Conservation (phyloP, 1,140 invertebrate genomes). For the Drosophila nigrodunni region DNA sequence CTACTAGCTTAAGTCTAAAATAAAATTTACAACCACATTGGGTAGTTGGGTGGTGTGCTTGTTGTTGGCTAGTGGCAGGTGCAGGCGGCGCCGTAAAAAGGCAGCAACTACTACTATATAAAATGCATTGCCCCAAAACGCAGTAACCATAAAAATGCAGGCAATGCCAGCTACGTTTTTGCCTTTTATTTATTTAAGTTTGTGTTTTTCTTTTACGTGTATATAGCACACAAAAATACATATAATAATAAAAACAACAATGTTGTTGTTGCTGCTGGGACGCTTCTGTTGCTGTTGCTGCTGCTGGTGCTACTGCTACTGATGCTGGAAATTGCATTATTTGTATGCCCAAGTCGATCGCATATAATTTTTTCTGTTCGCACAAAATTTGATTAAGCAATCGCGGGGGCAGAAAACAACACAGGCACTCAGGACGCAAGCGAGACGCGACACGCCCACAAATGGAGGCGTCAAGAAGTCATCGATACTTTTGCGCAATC, state of each 20-base stretch:
- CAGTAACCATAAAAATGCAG: slow-evolving; percentile 70
- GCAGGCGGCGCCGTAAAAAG: slow-evolving; percentile 51
- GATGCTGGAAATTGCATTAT: slow-evolving; percentile 73
- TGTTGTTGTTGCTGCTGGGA: slow-evolving; percentile 40
- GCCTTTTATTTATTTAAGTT: slow-evolving; percentile 62
- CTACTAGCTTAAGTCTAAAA: slow-evolving; percentile 48
- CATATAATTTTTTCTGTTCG: slow-evolving; percentile 47
- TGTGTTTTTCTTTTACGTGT: slow-evolving; percentile 20
- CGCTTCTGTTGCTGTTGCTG: slow-evolving; percentile 1
- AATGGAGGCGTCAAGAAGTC: slow-evolving; percentile 63
- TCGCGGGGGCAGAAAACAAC: slow-evolving; percentile 16
- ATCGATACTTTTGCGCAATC: slow-evolving; percentile 83
- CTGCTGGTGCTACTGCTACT: slow-evolving; percentile 17
- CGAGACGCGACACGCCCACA: slow-evolving; percentile 28
- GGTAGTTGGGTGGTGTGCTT: slow-evolving; percentile 10
- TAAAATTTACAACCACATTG: slow-evolving; percentile 66
- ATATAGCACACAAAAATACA: slow-evolving; percentile 23
- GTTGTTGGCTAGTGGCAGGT: slow-evolving; percentile 36
- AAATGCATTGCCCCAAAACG: slow-evolving; percentile 59
- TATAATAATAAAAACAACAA: slow-evolving; percentile 49
- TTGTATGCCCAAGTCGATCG: slow-evolving; percentile 55
- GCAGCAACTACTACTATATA: slow-evolving; percentile 47
- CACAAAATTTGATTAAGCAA: slow-evolving; percentile 71
- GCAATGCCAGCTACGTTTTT: slow-evolving; percentile 29
- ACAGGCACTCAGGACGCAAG: slow-evolving; percentile 27